phyloP scores from a whole-genome alignment of 2,113 vertebrate genomes.

The Halichoeres trimaculatus region DNA sequence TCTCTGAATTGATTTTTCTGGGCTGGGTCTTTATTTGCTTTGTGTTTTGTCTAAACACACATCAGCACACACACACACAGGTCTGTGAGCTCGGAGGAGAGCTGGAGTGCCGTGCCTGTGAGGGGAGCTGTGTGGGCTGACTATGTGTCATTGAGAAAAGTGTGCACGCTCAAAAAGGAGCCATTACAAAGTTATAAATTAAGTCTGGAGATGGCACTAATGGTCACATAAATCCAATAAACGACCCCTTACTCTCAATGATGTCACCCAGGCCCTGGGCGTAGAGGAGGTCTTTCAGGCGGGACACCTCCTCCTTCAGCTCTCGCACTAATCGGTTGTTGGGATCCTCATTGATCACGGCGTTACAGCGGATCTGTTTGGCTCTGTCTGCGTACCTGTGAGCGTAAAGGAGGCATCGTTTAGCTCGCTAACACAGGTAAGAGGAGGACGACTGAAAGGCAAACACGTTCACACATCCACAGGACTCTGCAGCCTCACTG shows the following conservation, averaged over 20 bases:
- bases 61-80: slow-evolving; percentile 6
- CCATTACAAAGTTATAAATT: not conserved
- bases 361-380: slow-evolving; percentile 98
- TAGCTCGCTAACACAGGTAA: slow-evolving; percentile 7
- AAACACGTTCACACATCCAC: slow-evolving; percentile 12
- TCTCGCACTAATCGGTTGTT: slow-evolving; percentile 96
- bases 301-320: slow-evolving; percentile 96
- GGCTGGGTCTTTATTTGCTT: slow-evolving; percentile 6
- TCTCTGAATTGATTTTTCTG: slow-evolving; percentile 14
- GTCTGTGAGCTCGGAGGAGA: slow-evolving; percentile 12
- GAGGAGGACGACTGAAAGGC: not conserved
- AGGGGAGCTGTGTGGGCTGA: slow-evolving; percentile 7
- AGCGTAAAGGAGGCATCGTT: not conserved
- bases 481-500: slow-evolving; percentile 30
- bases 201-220: not conserved
- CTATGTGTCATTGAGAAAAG: not conserved
- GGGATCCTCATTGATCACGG: slow-evolving; percentile 97
- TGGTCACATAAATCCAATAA: not conserved
- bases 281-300: slow-evolving; percentile 92
- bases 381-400: slow-evolving; percentile 95
- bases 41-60: not conserved
- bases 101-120: not conserved
- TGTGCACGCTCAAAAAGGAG: slow-evolving; percentile 9
- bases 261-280: slow-evolving; percentile 97
- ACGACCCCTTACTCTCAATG: slow-evolving; percentile 90